Evolutionary conservation across 1,140 invertebrate genomes (phyloP), one percentile per base, ranked within the genome.

Genomic region (Tetragonula clypearis): DNA sequence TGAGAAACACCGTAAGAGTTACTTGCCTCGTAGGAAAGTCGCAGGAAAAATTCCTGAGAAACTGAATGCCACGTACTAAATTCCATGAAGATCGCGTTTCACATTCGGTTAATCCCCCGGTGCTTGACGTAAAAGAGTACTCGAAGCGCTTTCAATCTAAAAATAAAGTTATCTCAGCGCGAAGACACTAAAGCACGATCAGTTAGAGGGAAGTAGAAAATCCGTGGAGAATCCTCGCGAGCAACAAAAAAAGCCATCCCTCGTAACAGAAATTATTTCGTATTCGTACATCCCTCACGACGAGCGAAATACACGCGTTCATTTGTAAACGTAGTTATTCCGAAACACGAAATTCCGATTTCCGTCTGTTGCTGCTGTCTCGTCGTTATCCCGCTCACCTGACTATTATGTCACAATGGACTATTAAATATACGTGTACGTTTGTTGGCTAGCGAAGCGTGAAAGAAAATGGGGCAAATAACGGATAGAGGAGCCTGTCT

Each of bases 371-470:
- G 49, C 1, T 68, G 5, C 35, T 21, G 17, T 73, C 55, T 35
- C 68, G 65, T 72, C 30, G 76, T 26, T 79, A 21, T 53, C 68
- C 49, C 19, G 9, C 49, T 72, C 41, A n/a, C 68, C 30, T 35
- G 17, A 9, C 35, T 74, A 81, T 81, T 74, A 62, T 62, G 58
- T 74, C 56, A 62, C 69, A 53, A 81, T 81, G 58, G 79, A 81
- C 26, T 35, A 62, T 81, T 74, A 81, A 81, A 81, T 74, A 53
- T 30, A 74, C 66, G 56, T 35, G 19, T 23, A 19, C 69, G 72
- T 81, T 73, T 41, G 35, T 26, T 3, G 55, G 35, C n/a, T 60
- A 23, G 55, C 26, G 23, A 3, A 62, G 56, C 55, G 14, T 62
- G 23, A 15, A 53, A 81, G 72, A 56, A 30, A 73, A 72, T 49